Base-by-base conservation (phyloP, 2,797 vertebrate species). In the Jordanella pulchra region DNA sequence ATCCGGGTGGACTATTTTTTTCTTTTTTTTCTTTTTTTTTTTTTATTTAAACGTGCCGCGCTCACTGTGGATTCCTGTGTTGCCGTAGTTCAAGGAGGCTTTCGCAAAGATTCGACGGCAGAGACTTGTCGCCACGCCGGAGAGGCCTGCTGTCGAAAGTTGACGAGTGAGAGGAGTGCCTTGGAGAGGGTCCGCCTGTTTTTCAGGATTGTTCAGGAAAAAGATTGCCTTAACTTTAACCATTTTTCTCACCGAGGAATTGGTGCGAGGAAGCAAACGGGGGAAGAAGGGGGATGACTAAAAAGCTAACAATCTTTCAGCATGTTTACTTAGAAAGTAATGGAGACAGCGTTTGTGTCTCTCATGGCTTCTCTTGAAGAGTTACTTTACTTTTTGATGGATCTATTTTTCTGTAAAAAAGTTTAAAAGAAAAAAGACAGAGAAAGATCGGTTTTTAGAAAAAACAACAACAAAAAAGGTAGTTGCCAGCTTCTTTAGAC, bases 381-480 rank as follows among this genome's bases (percentile, higher is more conserved):
- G 89, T 91, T 88, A 84, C 86, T 92, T 90, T 89, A 89, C 88
- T 91, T 91, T 92, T 90, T 82, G 89, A 92, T 91, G 88, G 91
- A 93, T 92, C 86, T 92, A 92, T 93, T 93, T 93, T 93, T 93
- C 80, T 90, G 90, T 89, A 90, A 76, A 89, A 91, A 87, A 84
- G 18, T 25, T 69, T 63, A 67, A 72, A 64, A 25, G 53, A 28
- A 68, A 75, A 21, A 30, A 63, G 71, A 80, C 47, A 45, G 55
- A 78, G 13, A 54, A 51, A 69, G 79, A 65, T 14, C n/a, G 84
- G 87, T 90, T 87, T 75, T 83, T 84, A 82, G 89, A n/a, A n/a
- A n/a, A n/a, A n/a, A n/a, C n/a, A n/a, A n/a, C n/a, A n/a, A n/a
- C n/a, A n/a, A n/a, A n/a, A 87, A 89, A 87, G 89, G 90, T 92